Evolutionary conservation across 2,888 invertebrate genomes (phyloP).

Genomic region (Venusia cambrica): DNA sequence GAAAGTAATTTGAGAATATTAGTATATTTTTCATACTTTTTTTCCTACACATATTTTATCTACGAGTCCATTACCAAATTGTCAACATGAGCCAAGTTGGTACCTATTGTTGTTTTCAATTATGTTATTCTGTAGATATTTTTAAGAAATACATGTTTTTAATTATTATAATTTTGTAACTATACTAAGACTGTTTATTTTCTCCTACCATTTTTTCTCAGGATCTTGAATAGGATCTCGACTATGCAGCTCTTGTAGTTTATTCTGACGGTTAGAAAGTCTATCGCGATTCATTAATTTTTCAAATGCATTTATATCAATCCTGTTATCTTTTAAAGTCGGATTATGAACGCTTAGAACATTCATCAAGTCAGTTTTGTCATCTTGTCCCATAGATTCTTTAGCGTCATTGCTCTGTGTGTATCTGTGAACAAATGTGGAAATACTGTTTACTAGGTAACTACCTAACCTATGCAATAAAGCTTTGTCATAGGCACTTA

Average conservation of each 20-base stretch:
- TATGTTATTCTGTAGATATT: too few relatives aligned
- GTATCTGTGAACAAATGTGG: conserved; percentile 21
- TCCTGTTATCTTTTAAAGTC: not conserved
- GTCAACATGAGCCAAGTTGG: too few relatives aligned
- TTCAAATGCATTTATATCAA: conserved; percentile 2
- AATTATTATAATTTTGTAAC: too few relatives aligned
- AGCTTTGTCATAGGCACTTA: too few relatives aligned
- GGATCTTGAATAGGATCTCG: conserved; percentile 24
- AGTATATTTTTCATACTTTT: too few relatives aligned
- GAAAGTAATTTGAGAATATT: too few relatives aligned
- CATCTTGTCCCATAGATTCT: conserved; percentile 23
- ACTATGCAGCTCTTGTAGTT: conserved; percentile 25
- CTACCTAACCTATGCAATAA: too few relatives aligned
- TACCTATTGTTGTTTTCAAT: too few relatives aligned
- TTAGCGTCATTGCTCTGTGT: conserved; percentile 30
- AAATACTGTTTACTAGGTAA: too few relatives aligned
- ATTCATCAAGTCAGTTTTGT: conserved; percentile 29
- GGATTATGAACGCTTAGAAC: not conserved
- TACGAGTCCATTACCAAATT: too few relatives aligned
- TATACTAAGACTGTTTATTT: not conserved
- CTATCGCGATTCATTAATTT: conserved; percentile 10
- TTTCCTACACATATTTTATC: too few relatives aligned
- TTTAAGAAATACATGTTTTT: too few relatives aligned
- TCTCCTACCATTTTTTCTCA: conserved; percentile 47
- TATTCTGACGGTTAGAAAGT: conserved; percentile 23